Conservation (phyloP, 2,113 vertebrate genomes). For the Marmota flaviventris region DNA sequence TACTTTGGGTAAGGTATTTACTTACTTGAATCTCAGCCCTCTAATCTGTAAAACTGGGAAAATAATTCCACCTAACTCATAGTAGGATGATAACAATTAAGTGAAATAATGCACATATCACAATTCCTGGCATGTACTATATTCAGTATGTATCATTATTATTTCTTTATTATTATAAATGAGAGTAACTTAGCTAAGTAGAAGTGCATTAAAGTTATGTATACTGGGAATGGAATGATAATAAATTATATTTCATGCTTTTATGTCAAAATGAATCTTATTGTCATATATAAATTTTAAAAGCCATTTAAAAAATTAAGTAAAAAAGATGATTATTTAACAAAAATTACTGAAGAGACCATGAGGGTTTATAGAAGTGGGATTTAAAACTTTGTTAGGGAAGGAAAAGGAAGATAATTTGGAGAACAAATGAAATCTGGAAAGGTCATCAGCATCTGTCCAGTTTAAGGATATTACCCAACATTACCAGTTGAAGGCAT, state of each 20-base stretch:
- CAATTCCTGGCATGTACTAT: background rate
- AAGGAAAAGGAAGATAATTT: background rate
- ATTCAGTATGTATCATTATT: background rate
- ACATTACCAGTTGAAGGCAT: background rate
- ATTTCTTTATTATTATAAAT: slow-evolving; percentile 23
- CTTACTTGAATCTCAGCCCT: background rate
- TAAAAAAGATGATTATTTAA: background rate
- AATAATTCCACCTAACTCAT: background rate
- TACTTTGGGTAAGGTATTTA: slow-evolving; percentile 44
- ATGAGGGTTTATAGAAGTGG: background rate
- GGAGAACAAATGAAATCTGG: background rate
- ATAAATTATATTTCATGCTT: too few species aligned
- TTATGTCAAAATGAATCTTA: too few species aligned
- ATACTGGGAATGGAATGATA: background rate
- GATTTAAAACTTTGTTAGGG: background rate
- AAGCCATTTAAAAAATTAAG: too few species aligned
- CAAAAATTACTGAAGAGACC: background rate
- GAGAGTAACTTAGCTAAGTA: background rate
- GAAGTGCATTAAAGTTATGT: background rate
- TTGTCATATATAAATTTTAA: too few species aligned
- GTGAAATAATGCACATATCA: background rate
- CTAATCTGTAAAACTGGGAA: background rate
- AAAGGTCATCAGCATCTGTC: slow-evolving; percentile 13
- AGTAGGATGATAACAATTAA: background rate
- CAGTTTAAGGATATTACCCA: background rate